Percentiles rank a stretch among this genome's conserved stretches.
phyloP scores from a whole-genome alignment of 2,113 vertebrate species.

The Tupaia tana region DNA sequence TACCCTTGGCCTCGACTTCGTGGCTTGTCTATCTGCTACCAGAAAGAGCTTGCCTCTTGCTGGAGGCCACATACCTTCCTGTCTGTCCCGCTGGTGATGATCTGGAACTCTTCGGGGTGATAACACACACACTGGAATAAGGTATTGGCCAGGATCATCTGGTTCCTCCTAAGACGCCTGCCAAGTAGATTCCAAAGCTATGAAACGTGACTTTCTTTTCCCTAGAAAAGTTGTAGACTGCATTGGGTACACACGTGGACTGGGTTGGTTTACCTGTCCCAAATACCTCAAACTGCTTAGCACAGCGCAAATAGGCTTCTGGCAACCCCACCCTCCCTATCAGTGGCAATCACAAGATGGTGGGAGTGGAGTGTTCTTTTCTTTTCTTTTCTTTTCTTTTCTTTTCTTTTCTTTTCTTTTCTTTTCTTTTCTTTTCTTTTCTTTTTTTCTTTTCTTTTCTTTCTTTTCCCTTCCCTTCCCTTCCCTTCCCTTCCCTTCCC shows the following conservation, averaged over 20 bases:
- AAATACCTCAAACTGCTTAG: neutral
- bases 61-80: conserved; percentile 88
- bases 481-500: no score
- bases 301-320: neutral
- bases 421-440: no score
- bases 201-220: accelerated
- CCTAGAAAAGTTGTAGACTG: neutral
- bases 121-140: conserved; percentile 92
- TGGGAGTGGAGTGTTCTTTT: no score
- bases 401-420: no score
- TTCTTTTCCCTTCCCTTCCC: no score
- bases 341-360: neutral
- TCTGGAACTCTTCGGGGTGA: conserved; percentile 93
- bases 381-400: no score
- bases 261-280: neutral
- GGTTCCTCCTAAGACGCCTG: conserved; percentile 91
- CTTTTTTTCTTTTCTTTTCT: no score
- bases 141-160: conserved; percentile 91
- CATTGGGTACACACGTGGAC: neutral
- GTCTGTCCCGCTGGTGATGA: conserved; percentile 93
- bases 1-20: neutral
- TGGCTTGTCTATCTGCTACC: no score
- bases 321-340: no score
- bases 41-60: neutral
- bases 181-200: neutral